Base-by-base conservation (phyloP, 1,140 invertebrate genomes). In the Pogonomyrmex barbatus region DNA sequence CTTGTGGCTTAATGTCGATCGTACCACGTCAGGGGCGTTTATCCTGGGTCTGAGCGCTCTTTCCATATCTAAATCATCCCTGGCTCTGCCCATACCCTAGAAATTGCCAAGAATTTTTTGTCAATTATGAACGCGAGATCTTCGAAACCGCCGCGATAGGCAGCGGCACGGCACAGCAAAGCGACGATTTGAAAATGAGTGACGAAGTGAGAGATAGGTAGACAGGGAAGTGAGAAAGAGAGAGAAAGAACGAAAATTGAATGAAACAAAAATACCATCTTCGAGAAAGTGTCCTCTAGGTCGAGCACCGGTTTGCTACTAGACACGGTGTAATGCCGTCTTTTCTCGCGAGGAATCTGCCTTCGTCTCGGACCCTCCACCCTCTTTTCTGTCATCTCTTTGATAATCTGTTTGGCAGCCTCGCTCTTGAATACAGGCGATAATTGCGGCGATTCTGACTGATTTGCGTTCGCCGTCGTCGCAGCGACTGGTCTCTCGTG, bases 41-140 rank as follows among this genome's bases (percentile, higher is more conserved):
- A 97, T 96, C 76, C 96, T 94, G 5, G 97, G 96, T 78, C 96
- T 91, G 4, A 98, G 93, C 4, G 97, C 97, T 73, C 97, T 95
- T 93, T 98, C 97, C 97, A 98, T 98, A 90, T 98, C 98, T 45
- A 98, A 94, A 95, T 98, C 98, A 93, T 98, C 98, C 56, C 97
- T 95, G 6, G 97, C 97, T 84, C 97, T 93, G 30, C 95, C 95
- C 91, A 95, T 94, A 94, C 94, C 96, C 96, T 97, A 85, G 10
- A 91, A 90, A 89, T 76, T 2, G 12, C n/a, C 8, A 65, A 63
- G 77, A 2, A 45, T 4, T 14, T 24, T 2, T 9, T n/a, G 30
- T 83, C 33, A 47, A 14, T 6, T 30, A 42, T 3, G 10, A 24
- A 9, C 5, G 4, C 10, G 10, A 56, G 6, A 58, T 30, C 10